Evolutionary conservation across 92 coral and sea anemone genomes (phyloP).

Genomic region (Phymanthus crucifer): DNA sequence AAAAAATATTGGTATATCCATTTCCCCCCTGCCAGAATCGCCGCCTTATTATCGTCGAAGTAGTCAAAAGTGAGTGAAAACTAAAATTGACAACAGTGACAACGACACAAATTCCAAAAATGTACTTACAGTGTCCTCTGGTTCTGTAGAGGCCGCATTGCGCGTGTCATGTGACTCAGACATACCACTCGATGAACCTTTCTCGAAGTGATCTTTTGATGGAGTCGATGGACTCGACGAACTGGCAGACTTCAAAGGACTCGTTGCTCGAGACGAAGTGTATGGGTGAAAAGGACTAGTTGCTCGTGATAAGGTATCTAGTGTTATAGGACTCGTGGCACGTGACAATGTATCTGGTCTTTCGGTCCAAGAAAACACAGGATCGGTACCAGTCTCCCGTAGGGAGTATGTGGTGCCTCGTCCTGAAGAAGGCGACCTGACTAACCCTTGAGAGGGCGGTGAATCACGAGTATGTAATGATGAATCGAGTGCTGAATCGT

Average conservation of each 20-base stretch:
- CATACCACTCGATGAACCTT: neutral
- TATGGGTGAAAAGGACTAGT: neutral
- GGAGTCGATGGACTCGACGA: neutral
- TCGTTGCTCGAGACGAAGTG: conserved; percentile 1
- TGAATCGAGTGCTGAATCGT: conserved; percentile 12
- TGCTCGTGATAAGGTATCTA: neutral
- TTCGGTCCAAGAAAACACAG: conserved; percentile 67
- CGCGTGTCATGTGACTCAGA: neutral
- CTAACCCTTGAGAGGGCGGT: conserved; percentile 31
- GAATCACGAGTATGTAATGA: conserved; percentile 14
- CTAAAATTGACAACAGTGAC: no score
- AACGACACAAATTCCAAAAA: no score
- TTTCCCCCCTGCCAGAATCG: no score
- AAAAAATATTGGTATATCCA: no score
- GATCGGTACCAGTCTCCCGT: conserved; percentile 73
- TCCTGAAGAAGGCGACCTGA: conserved; percentile 60
- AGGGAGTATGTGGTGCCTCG: conserved; percentile 49
- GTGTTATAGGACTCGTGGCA: conserved; percentile 47
- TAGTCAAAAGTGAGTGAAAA: no score
- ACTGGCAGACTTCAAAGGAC: neutral
- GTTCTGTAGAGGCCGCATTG: neutral
- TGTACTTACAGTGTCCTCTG: neutral
- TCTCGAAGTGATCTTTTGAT: neutral
- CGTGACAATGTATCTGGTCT: conserved; percentile 50
- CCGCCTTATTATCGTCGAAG: no score